A percentile compares a stretch with the other conserved stretches of the same genome.
Conservation (phyloP, 2,797 vertebrate species). For the Arnoldichthys spilopterus region DNA sequence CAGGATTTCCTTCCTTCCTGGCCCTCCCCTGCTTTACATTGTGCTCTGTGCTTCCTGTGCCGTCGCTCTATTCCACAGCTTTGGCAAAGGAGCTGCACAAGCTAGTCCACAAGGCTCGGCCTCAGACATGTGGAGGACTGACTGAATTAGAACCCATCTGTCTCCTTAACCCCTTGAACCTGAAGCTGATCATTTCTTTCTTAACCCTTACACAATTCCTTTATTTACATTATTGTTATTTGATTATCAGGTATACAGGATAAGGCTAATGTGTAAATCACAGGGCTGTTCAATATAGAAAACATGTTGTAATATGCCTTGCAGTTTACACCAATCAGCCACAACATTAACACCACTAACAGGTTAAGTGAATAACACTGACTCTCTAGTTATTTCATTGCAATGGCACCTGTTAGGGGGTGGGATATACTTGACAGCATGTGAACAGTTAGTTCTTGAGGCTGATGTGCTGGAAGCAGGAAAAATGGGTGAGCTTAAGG, state of each 20-base stretch:
- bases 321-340: no score
- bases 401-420: no score
- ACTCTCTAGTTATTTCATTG: no score
- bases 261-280: background rate
- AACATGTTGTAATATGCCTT: no score
- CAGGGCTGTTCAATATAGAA: no score
- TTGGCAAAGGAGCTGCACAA: slow-evolving; percentile 48
- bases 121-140: slow-evolving; percentile 45
- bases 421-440: no score
- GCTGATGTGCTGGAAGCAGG: no score
- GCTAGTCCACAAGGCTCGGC: slow-evolving; percentile 32
- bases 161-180: background rate
- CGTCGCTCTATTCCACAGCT: slow-evolving; percentile 28
- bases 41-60: slow-evolving; percentile 79
- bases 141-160: slow-evolving; percentile 44
- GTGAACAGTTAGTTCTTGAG: no score
- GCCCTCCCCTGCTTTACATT: slow-evolving; percentile 83
- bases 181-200: background rate
- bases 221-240: background rate
- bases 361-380: no score
- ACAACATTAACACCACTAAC: no score
- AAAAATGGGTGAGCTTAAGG: no score
- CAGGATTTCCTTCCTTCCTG: slow-evolving; percentile 82
- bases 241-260: background rate
- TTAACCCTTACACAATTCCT: no score